Base-by-base conservation (phyloP, 1,140 invertebrate species). In the Drosophila busckii region DNA sequence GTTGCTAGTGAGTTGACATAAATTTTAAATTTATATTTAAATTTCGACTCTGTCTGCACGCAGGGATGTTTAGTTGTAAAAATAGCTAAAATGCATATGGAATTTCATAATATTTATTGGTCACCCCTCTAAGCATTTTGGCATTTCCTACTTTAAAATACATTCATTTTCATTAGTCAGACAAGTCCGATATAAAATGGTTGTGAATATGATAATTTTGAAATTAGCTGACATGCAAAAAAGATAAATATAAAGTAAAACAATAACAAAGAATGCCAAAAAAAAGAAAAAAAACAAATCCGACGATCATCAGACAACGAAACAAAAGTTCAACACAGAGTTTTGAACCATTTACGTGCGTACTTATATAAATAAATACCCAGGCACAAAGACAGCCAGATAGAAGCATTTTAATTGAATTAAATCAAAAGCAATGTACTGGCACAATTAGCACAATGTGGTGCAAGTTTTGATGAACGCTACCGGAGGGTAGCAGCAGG, bases 91-190 rank as follows among this genome's bases (percentile, higher is more conserved):
- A 22, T 29, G 37, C 29, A 32, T 9, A 35, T 56, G 22, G 52
- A 48, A 61, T 50, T 66, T 61, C 31, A 3, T 48, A 45, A 54
- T 61, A 61, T 41, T 31, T 46, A 52, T 53, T 28, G 29, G 9
- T 70, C 38, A 49, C 44, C 64, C 69, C 42, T 37, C 45, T 44
- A 26, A 17, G 10, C 31, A 66, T 55, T 82, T 75, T 82, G 46
- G 55, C 75, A 78, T 78, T 85, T 85, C 82, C 82, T 85, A 85
- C 82, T 85, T 76, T 85, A 85, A 85, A 85, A 83, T 52, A 69
- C 82, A 85, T 85, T 85, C 53, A 83, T 85, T 65, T 73, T 85
- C 82, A 85, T 85, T 68, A 85, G 40, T 46, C 48, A 35, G 73
- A 71, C 73, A 70, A 70, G 35, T 53, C 13, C 9, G 29, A 38